Conservation (phyloP, 2,888 invertebrate genomes). For the Scaptomyza caliginosa region DNA sequence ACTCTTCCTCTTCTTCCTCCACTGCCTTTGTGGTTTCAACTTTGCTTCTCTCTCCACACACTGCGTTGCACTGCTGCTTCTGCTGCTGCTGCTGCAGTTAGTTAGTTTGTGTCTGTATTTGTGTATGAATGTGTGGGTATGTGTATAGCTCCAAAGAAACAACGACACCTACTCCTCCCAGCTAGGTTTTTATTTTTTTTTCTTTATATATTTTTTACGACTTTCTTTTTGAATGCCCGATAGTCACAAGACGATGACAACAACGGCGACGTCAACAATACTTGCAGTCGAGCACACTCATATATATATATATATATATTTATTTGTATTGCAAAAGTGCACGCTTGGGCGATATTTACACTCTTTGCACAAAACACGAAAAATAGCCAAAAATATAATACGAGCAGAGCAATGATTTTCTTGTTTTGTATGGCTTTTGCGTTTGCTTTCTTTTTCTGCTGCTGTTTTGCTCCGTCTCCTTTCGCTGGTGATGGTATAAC, state of each 20-base stretch:
- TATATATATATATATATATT: conserved; percentile 9
- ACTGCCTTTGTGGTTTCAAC: conserved; percentile 13
- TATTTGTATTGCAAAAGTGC: conserved; percentile 6
- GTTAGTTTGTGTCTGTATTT: conserved; percentile 40
- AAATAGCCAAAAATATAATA: conserved; percentile 40
- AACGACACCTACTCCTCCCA: conserved; percentile 66
- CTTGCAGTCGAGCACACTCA: conserved; percentile 30
- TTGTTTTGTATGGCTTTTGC: conserved; percentile 63
- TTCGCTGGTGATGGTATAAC: conserved; percentile 41
- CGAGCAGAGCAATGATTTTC: conserved; percentile 55
- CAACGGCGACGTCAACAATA: conserved; percentile 64
- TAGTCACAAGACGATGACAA: conserved; percentile 73
- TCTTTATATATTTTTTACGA: conserved; percentile 66
- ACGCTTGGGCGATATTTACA: conserved; percentile 36
- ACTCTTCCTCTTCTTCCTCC: conserved; percentile 19
- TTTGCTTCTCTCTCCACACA: conserved; percentile 38
- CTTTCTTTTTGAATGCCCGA: conserved; percentile 70
- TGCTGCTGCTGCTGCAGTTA: conserved; percentile 45
- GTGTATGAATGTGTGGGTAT: conserved; percentile 13
- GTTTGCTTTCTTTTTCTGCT: conserved; percentile 59
- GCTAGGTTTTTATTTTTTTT: conserved; percentile 35
- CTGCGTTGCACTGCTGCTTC: conserved; percentile 46
- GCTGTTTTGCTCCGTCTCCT: conserved; percentile 56
- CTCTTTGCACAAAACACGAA: conserved; percentile 53
- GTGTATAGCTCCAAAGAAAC: conserved; percentile 39